phyloP scores from a whole-genome alignment of 64 coral and sea anemone genomes.

The Porites australiensis region DNA sequence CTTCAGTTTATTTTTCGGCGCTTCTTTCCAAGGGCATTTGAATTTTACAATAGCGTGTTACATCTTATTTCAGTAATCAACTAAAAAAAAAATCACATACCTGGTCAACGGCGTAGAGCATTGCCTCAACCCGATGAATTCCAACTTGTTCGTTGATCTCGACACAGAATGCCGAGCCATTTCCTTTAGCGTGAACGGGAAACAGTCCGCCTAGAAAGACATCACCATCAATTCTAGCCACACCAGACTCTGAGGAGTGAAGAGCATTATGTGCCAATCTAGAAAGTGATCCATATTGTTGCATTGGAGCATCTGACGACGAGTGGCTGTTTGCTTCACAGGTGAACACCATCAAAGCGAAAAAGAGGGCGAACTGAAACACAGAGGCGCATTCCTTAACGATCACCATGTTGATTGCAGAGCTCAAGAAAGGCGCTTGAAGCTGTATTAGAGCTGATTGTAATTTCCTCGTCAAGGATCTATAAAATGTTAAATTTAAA shows the following conservation, averaged over 20 bases:
- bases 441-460: not conserved
- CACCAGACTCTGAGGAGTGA: not conserved
- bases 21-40: not conserved
- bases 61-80: not conserved
- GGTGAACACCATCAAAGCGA: not conserved
- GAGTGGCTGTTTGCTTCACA: not conserved
- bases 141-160: constrained; percentile 84
- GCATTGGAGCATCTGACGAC: not conserved
- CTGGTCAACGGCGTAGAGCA: constrained; percentile 90
- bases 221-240: constrained; percentile 49
- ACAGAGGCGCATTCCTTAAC: not conserved
- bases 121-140: constrained; percentile 93
- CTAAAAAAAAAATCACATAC: constrained; percentile 12
- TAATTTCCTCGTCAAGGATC: not conserved
- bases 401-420: not conserved
- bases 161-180: constrained; percentile 46
- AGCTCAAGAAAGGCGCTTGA: not conserved
- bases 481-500: not conserved
- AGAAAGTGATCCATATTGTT: not conserved
- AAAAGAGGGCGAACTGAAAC: not conserved
- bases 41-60: not conserved
- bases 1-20: not conserved
- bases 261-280: not conserved
- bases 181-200: constrained; percentile 51
- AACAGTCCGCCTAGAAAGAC: constrained; percentile 79